phyloP scores from a whole-genome alignment of 2,113 vertebrate species.

The Thermophis baileyi region DNA sequence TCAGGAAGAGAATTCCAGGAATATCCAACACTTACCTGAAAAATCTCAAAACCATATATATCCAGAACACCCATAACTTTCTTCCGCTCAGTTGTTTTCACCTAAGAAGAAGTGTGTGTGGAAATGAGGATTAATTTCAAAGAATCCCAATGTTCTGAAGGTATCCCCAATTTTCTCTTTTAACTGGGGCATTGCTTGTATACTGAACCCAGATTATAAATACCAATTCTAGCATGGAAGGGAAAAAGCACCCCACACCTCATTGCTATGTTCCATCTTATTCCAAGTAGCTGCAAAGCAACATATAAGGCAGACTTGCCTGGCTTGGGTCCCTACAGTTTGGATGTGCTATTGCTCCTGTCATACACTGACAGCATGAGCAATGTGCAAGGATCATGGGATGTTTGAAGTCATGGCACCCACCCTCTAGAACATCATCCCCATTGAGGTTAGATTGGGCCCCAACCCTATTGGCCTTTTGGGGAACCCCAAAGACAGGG shows the following conservation, averaged over 20 bases:
- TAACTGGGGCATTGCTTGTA: background rate
- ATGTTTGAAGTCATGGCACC: background rate
- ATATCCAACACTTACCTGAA: constrained; percentile 60
- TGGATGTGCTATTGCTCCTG: background rate
- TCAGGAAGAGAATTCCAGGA: background rate
- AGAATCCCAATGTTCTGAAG: background rate
- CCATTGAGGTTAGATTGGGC: background rate
- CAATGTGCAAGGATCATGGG: background rate
- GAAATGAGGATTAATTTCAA: background rate
- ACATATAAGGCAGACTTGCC: background rate
- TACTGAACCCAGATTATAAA: background rate
- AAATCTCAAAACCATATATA: constrained; percentile 80
- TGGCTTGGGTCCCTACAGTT: background rate
- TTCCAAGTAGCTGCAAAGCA: background rate
- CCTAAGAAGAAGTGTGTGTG: constrained; percentile 48
- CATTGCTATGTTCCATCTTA: background rate
- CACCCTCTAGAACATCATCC: background rate
- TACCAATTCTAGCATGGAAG: background rate
- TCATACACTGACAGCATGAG: background rate
- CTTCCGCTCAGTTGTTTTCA: constrained; percentile 53
- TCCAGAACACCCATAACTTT: constrained; percentile 82
- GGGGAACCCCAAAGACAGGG: background rate
- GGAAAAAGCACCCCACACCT: background rate
- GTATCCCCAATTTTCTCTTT: background rate
- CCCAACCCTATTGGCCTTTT: background rate